Conservation (phyloP, 2,888 invertebrate species). For the Epirrita christyi region DNA sequence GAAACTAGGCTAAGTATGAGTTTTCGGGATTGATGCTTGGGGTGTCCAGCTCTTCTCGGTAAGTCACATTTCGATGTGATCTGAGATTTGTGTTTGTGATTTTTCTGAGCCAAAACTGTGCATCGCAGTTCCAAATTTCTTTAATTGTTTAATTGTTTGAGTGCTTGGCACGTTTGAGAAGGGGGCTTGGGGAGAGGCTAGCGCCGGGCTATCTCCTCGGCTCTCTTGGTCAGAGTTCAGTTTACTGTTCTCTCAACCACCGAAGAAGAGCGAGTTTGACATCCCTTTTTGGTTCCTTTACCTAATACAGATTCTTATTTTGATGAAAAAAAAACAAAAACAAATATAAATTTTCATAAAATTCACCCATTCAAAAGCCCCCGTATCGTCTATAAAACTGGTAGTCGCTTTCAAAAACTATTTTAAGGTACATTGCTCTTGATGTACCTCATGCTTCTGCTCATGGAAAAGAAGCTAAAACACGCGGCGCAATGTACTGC, state of each 20-base stretch:
- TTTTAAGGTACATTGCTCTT: no score
- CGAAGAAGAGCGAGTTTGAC: slow-evolving; percentile 69
- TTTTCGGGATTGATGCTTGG: slow-evolving; percentile 6
- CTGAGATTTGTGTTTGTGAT: slow-evolving; percentile 39
- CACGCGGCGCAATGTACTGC: no score
- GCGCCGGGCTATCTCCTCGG: slow-evolving; percentile 57
- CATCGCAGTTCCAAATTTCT: slow-evolving; percentile 51
- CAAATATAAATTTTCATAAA: no score
- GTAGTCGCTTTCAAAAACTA: no score
- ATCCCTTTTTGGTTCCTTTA: slow-evolving; percentile 51
- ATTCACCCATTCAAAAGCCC: no score
- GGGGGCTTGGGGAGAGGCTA: slow-evolving; percentile 53
- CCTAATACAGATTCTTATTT: no score
- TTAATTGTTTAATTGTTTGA: slow-evolving; percentile 25
- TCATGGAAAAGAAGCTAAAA: no score
- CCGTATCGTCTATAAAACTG: no score
- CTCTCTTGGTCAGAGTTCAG: slow-evolving; percentile 64
- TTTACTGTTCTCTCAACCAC: slow-evolving; percentile 71
- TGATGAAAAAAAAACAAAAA: no score
- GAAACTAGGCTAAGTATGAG: slow-evolving; percentile 14
- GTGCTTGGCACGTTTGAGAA: slow-evolving; percentile 52
- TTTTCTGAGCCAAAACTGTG: slow-evolving; percentile 48
- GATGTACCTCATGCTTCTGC: no score
- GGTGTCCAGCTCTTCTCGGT: slow-evolving; percentile 76
- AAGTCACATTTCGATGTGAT: slow-evolving; percentile 52